Base-by-base conservation (phyloP, 1,140 invertebrate genomes). In the Popillia japonica region DNA sequence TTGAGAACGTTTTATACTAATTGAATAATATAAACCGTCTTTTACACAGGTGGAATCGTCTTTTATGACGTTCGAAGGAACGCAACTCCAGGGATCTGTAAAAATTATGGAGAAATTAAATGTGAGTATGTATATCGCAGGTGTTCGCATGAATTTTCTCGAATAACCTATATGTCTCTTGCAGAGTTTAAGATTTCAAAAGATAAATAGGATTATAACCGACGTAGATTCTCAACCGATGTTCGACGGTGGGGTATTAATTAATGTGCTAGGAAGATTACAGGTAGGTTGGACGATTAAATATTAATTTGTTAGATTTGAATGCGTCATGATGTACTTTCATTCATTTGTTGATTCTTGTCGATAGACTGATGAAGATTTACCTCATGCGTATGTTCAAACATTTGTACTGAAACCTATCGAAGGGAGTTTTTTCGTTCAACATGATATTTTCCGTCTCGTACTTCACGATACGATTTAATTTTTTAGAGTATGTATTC, bases 51-150 rank as follows among this genome's bases (percentile, higher is more conserved):
- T 93, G 44, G 95, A 96, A 85, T 93, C 94, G 64, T 97, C 96
- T 0, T 95, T 98, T 84, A 97, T 98, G 96, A 96, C 96, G 27
- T 98, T 98, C 88, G 97, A 98, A 90, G 96, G 96, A 68, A 89
- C 93, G 75, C 96, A 97, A 89, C 90, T 97, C 81, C 95, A 97
- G 90, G 96, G 97, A 86, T 91, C 94, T 83, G 89, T 92, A 79
- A 96, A 96, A 90, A 98, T 98, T 83, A 95, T 97, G 92, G 96
- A 98, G 89, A 98, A 98, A 90, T 90, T 98, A 84, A 94, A 91
- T 90, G 96, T 96, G 88, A 93, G 3, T 41, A 74, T 44, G 72
- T 75, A 44, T 72, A 17, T n/a, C 77, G 48, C 34, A 27, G 72
- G 27, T 40, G 34, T 40, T 72, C 10, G 34, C 6, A 17, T 74